Evolutionary conservation across 2,113 vertebrate genomes (phyloP), one percentile per base, ranked within the genome.

Genomic region (Hirundichthys speculiger): DNA sequence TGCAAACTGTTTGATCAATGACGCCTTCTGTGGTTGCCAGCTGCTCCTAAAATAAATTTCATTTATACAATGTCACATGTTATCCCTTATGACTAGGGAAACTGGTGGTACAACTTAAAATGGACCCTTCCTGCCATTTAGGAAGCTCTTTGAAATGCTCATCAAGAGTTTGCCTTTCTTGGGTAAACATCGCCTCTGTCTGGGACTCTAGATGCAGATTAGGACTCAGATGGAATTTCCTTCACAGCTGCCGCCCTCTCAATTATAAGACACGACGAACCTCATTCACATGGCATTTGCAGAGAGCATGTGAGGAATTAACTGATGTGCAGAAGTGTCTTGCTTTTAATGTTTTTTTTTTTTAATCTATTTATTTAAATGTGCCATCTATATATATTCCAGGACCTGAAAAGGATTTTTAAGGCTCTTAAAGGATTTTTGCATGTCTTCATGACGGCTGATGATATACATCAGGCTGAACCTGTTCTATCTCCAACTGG

Each of bases 211-310:
- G 20, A 9, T 15, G 16, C 57, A 69, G 82, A 90, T 88, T 79
- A 85, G 64, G 64, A 73, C 19, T 2, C 12, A 51, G 51, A 64
- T 80, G 84, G 86, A 89, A 90, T 75, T 87, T 85, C 78, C 83
- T 83, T 1, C 47, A 58, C 45, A 3, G 73, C 59, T 49, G 45
- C 80, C 79, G 64, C 82, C 84, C 83, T 74, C 45, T 48, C 42
- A 76, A 45, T 70, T 51, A 69, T 24, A 51, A 42, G 1, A 6
- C 1, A 10, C 0, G 14, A 13, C 15, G 47, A 24, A 53, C 48
- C 34, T 67, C 22, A n/a, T 34, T 11, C 54, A 0, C 45, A 4
- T 18, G 49, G n/a, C 42, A 58, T 46, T 75, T 18, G 34, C 25
- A 63, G 47, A 25, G n/a, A 22, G 20, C 8, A 14, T 4, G 12